Evolutionary conservation across 2,797 vertebrate genomes (phyloP), one percentile per base, ranked within the genome.

Genomic region (Chiroxiphia lanceolata): DNA sequence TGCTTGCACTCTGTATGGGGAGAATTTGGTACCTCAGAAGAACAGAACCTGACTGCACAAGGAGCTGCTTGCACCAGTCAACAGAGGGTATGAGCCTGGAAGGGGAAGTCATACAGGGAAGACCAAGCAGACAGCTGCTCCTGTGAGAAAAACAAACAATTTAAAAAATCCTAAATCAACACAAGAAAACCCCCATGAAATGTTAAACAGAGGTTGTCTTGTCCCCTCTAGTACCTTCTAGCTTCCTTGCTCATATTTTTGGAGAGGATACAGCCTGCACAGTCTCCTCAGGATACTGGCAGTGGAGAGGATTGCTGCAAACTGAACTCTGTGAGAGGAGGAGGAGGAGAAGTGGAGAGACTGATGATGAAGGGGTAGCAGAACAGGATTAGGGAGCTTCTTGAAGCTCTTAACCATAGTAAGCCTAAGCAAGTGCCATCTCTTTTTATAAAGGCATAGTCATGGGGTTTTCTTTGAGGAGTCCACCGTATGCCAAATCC

Each of bases 341-440:
- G 13, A 77, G 33, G 36, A 67, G 60, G 47, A 75, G 42, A 44
- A 77, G 14, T 25, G 25, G 38, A 86, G 38, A 67, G 31, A 36
- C 44, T 44, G 47, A 45, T 67, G 48, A 48, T 74, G 51, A 79
- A 84, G 26, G n/a, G n/a, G 44, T 93, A 20, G 61, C 34, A 86
- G 79, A 83, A 86, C 40, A 88, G 64, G 33, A 91, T 60, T 16
- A 53, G 44, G 56, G 36, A 87, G 51, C 69, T 91, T 80, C 68
- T 67, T 31, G 8, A 89, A 87, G 71, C 19, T 91, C 47, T 83
- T 83, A 63, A 89, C 19, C 6, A 6, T 13, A 70, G 47, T 40
- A 85, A 93, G 23, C 19, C 47, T 25, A 79, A 69, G 44, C n/a
- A 86, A 83, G 36, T 8, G 15, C 29, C 25, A 53, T 90, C 16